Conservation (phyloP, 1,140 invertebrate species). For the Tenebrio molitor region DNA sequence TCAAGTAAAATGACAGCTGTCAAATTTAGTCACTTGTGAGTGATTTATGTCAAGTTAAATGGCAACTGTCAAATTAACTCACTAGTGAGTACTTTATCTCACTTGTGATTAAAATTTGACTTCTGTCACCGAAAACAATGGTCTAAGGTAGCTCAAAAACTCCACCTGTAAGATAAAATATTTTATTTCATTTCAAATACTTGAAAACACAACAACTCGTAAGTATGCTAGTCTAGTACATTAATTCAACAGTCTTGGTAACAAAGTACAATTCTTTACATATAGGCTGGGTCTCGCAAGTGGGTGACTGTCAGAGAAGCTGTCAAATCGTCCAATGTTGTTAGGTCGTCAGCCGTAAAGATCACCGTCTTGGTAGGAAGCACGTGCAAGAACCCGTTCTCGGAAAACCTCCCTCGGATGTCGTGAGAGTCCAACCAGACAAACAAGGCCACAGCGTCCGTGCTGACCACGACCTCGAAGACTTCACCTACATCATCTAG, state of each 20-base stretch:
- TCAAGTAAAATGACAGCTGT: too few species aligned
- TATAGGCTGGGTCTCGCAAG: neutral
- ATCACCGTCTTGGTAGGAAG: slow-evolving; percentile 58
- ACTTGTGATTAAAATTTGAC: too few species aligned
- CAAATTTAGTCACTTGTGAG: too few species aligned
- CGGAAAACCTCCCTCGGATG: slow-evolving; percentile 62
- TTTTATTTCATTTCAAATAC: too few species aligned
- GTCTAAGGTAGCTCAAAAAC: too few species aligned
- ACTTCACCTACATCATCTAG: slow-evolving; percentile 45
- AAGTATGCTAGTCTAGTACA: too few species aligned
- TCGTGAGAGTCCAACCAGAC: slow-evolving; percentile 61
- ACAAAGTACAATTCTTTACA: neutral
- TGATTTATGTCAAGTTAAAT: too few species aligned
- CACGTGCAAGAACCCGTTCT: slow-evolving; percentile 66
- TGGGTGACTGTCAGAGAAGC: slow-evolving; percentile 11
- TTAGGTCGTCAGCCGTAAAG: slow-evolving; percentile 27
- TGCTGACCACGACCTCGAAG: slow-evolving; percentile 59
- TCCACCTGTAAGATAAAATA: too few species aligned
- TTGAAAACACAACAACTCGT: too few species aligned
- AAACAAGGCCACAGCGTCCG: slow-evolving; percentile 63
- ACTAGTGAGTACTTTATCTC: too few species aligned
- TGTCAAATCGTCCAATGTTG: neutral
- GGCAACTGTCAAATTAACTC: too few species aligned
- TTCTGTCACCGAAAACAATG: too few species aligned
- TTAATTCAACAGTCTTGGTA: neutral